Base-by-base conservation (phyloP, 2,113 vertebrate genomes). In the Hydropotes inermis region DNA sequence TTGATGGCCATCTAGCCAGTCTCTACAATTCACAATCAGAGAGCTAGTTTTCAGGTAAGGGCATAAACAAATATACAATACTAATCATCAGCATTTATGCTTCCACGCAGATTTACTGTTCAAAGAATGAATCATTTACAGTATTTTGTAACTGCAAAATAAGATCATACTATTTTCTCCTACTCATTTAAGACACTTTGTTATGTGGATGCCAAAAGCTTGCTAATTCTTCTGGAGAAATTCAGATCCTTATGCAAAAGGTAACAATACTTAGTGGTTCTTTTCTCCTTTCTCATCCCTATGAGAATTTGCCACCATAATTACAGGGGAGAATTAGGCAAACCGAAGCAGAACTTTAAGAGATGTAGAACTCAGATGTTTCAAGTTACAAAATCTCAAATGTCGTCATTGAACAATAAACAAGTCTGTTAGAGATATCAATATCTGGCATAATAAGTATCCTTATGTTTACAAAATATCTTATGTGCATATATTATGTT, bases 201-300 rank as follows among this genome's bases (percentile, higher is more conserved):
- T 70, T 57, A 89, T 55, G 25, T 91, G 52, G 19, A 87, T 91
- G 27, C n/a, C 74, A 83, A 86, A 74, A 21, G 8, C 90, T 61
- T 92, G 7, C 79, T 94, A 43, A 67, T 87, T 90, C 58, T 87
- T 90, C 76, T 67, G 89, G 30, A 90, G 30, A 11, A 92, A 96
- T 92, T 78, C 30, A 82, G 19, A 50, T 21, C 19, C n/a, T 92
- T 86, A 21, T 55, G 17, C 36, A 84, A 52, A 87, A 83, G 43
- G 33, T 67, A n/a, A 89, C 89, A 84, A 57, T 55, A 89, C 11
- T 61, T 95, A 43, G 84, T 50, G 33, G 5, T 52, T 83, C 13
- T 61, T 92, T 61, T 11, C 61, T 79, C 28, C 60, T 81, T 13
- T 7, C 95, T 57, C 61, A 92, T 27, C 27, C 64, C 12, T 67